A percentile compares a stretch with the other conserved stretches of the same genome.
phyloP scores from a whole-genome alignment of 1,140 invertebrate genomes.

The Rhizoglyphus robini region DNA sequence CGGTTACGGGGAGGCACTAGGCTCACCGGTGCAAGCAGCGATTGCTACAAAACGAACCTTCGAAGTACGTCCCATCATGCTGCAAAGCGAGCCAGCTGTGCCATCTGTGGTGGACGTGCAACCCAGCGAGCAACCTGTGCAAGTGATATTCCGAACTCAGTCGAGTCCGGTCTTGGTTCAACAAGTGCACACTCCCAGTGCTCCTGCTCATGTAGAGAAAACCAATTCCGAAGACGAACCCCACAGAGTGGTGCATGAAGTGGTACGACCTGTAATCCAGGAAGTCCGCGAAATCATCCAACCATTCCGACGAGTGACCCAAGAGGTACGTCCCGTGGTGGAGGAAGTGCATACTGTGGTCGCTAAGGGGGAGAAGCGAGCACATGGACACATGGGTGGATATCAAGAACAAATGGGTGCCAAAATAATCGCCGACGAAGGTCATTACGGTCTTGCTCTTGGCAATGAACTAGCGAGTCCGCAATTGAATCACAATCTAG shows the following conservation, averaged over 20 bases:
- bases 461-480: too few relatives aligned
- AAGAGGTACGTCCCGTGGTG: conserved; percentile 1
- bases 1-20: too few relatives aligned
- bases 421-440: too few relatives aligned
- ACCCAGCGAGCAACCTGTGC: neutral
- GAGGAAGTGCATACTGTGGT: conserved; percentile 13
- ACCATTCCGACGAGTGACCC: neutral
- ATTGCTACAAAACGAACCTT: neutral
- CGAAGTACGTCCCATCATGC: neutral
- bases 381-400: too few relatives aligned
- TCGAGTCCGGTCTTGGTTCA: conserved; percentile 2
- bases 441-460: too few relatives aligned
- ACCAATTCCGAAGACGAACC: conserved; percentile 11
- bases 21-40: neutral
- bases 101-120: conserved; percentile 6
- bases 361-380: neutral
- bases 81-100: neutral
- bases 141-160: conserved; percentile 2
- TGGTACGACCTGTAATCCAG: conserved; percentile 11
- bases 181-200: conserved; percentile 5
- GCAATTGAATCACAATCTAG: too few relatives aligned
- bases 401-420: too few relatives aligned
- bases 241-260: neutral
- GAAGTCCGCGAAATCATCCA: neutral
- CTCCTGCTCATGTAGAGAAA: neutral